Evolutionary conservation across 2,888 invertebrate species (phyloP), one percentile per base, ranked within the genome.

Genomic region (Sarcophaga rosellei): DNA sequence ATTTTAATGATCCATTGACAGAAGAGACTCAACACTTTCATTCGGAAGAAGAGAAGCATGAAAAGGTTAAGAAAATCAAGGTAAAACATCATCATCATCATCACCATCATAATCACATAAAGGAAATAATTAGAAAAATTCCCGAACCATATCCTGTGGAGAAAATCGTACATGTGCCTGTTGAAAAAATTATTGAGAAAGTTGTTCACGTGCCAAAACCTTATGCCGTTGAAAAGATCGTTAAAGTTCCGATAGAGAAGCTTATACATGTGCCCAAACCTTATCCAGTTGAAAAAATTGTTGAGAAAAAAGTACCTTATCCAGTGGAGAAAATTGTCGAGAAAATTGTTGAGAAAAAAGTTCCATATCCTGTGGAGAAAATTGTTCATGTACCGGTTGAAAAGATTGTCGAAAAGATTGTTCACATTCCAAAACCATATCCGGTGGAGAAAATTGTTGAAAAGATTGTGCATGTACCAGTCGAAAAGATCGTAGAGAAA

Each of bases 31-130:
- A 87, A 79, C 81, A 83, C 62, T 86, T 84, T 17, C 85, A 85
- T 45, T 70, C 77, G 0, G 86, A 84, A 75, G 86, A 86, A 20
- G 86, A 86, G 59, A 84, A 86, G 8, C 87, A 88, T 17, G 88
- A 88, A 44, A 89, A 90, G 69, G 88, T 90, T 5, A 88, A 91
- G 78, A 92, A 92, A 81, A 87, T 93, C 15, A 93, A 92, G 81
- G 88, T 93, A 2, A 93, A 95, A 90, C 95, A 95, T 89, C 95
- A 95, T 89, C 95, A 95, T 89, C 95, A 95, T 88, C 95, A 95
- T 89, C 95, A 95, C 90, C 95, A 95, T 89, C 95, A 95, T 90
- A 94, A 94, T 92, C 95, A 95, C 89, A 92, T 95, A 6, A 95
- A 95, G 91, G 95, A 95, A 57, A 93, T 95, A 25, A 94, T 95